Conservation (phyloP, 64 coral and sea anemone species). For the Pachyseris speciosa region DNA sequence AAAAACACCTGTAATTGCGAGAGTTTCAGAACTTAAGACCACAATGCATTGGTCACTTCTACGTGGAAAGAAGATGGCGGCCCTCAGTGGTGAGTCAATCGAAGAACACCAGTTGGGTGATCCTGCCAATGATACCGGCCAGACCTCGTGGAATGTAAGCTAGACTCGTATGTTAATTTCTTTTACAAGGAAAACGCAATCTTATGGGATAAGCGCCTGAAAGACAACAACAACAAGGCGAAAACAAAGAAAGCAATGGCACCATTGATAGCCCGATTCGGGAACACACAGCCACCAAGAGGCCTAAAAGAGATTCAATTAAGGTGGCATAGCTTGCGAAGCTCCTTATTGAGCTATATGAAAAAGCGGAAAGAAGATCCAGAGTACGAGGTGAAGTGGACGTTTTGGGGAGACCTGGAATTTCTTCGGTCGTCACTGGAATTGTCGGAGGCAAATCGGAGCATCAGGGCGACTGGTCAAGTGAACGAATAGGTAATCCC, state of each 20-base stretch:
- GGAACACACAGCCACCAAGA: conserved; percentile 13
- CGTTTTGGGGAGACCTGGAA: conserved; percentile 16
- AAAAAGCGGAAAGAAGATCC: conserved; percentile 10
- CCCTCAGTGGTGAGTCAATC: not conserved
- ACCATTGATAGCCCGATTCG: conserved; percentile 22
- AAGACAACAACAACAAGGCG: conserved; percentile 8
- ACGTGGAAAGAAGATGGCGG: conserved; percentile 21
- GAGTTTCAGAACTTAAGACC: not conserved
- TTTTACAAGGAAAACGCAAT: conserved; percentile 8
- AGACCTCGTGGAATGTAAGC: conserved; percentile 3
- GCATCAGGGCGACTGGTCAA: conserved; percentile 8
- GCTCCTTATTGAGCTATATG: conserved; percentile 14
- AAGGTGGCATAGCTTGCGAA: conserved; percentile 18
- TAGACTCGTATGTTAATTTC: conserved; percentile 3
- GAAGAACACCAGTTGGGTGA: not conserved
- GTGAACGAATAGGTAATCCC: conserved; percentile 24
- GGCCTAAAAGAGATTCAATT: not conserved
- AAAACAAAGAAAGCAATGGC: conserved; percentile 46
- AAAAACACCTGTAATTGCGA: not conserved
- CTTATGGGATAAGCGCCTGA: conserved; percentile 7
- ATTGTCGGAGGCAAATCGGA: not conserved
- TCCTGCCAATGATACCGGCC: not conserved
- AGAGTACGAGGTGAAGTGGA: not conserved
- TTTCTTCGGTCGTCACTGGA: conserved; percentile 14
- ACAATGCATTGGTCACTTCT: not conserved